Percentiles rank a stretch among this genome's conserved stretches.
phyloP scores from a whole-genome alignment of 2,888 invertebrate genomes.

The Drosophila setosimentum region DNA sequence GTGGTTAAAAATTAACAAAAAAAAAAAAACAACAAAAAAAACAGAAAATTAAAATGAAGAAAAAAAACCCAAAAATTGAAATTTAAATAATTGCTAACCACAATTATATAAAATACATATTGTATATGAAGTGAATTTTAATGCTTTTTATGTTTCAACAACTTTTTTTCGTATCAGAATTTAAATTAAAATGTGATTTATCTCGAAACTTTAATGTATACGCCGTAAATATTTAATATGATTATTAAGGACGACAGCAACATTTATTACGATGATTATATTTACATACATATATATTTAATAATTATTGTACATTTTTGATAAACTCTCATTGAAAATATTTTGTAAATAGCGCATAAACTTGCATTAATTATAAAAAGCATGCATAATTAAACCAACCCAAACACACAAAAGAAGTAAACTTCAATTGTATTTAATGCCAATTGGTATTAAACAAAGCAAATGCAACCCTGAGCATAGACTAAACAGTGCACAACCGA shows the following conservation, averaged over 20 bases:
- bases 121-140: constrained; percentile 56
- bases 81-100: constrained; percentile 33
- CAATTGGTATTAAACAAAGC: constrained; percentile 60
- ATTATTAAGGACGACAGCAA: constrained; percentile 70
- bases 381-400: constrained; percentile 33
- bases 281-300: constrained; percentile 68
- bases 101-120: constrained; percentile 47
- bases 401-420: constrained; percentile 25
- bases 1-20: not conserved
- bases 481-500: constrained; percentile 77
- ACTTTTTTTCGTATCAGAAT: constrained; percentile 74
- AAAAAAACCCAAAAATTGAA: constrained; percentile 4
- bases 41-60: not conserved
- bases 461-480: constrained; percentile 81
- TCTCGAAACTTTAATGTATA: constrained; percentile 83
- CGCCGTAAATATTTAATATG: constrained; percentile 82
- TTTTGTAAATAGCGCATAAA: constrained; percentile 69
- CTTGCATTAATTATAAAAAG: constrained; percentile 43
- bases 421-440: constrained; percentile 63
- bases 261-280: constrained; percentile 78
- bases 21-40: constrained; percentile 4
- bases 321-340: constrained; percentile 73
- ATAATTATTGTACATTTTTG: constrained; percentile 81
- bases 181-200: constrained; percentile 82
- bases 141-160: constrained; percentile 75